Conservation (phyloP, 2,797 vertebrate genomes). For the Melanotaenia nigrans region DNA sequence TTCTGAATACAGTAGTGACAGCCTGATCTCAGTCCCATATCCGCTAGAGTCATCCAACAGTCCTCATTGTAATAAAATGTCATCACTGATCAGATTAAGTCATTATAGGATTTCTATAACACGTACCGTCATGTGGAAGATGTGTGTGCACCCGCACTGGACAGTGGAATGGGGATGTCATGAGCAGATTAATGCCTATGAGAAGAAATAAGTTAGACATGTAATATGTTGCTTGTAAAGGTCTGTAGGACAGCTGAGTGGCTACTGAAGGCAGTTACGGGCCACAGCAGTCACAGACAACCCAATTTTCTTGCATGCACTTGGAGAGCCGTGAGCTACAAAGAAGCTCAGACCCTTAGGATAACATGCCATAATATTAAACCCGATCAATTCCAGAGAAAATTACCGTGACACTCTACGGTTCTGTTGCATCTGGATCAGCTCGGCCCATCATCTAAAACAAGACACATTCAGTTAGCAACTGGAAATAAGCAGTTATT, state of each 20-base stretch:
- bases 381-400: fast-evolving
- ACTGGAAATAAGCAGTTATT: too few species aligned
- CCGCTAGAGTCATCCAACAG: slow-evolving; percentile 95
- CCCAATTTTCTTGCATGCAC: slow-evolving; percentile 87
- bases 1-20: fast-evolving
- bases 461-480: fast-evolving
- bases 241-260: slow-evolving; percentile 90
- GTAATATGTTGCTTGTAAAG: too few species aligned
- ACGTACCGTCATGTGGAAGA: slow-evolving; percentile 42
- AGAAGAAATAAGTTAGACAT: too few species aligned
- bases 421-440: not conserved
- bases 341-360: slow-evolving; percentile 83
- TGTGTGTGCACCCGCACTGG: not conserved
- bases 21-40: slow-evolving; percentile 97
- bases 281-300: slow-evolving; percentile 89
- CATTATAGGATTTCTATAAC: fast-evolving
- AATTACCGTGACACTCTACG: slow-evolving; percentile 31
- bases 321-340: slow-evolving; percentile 87
- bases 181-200: too few species aligned
- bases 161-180: not conserved
- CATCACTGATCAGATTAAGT: slow-evolving; percentile 87
- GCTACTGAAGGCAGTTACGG: slow-evolving; percentile 77
- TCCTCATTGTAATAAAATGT: slow-evolving; percentile 75
- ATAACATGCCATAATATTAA: slow-evolving; percentile 77
- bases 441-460: slow-evolving; percentile 29